A percentile compares a stretch with the other conserved stretches of the same genome.
Conservation (phyloP, 2,113 vertebrate species). For the Dunckerocampus dactyliophorus region DNA sequence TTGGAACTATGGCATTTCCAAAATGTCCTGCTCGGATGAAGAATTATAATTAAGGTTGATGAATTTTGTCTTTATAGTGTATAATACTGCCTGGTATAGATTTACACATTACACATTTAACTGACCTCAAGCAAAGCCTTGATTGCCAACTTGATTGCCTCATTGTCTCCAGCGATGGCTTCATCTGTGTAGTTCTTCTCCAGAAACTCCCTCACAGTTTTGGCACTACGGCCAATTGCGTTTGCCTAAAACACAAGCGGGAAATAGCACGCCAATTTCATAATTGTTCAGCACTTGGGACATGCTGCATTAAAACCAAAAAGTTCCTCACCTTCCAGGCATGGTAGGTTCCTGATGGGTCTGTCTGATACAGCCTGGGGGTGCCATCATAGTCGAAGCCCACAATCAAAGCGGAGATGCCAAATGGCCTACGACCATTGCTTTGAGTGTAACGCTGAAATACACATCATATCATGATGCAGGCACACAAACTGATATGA, state of each 20-base stretch:
- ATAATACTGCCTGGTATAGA: neutral
- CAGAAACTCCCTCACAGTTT: slow-evolving; percentile 80
- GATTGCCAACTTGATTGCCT: slow-evolving; percentile 77
- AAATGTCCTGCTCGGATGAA: no score
- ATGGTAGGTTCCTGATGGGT: slow-evolving; percentile 81
- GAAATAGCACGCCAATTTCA: no score
- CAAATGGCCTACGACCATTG: slow-evolving; percentile 80
- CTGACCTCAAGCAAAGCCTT: slow-evolving; percentile 82
- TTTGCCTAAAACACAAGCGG: slow-evolving; percentile 66
- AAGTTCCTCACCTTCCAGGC: slow-evolving; percentile 78
- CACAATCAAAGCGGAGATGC: slow-evolving; percentile 80
- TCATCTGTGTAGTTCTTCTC: slow-evolving; percentile 81
- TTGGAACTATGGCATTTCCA: no score
- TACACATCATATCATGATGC: neutral
- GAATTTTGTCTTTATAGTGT: no score
- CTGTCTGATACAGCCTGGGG: slow-evolving; percentile 79
- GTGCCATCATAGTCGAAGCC: slow-evolving; percentile 80
- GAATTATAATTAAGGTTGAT: no score
- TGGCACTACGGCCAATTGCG: slow-evolving; percentile 78
- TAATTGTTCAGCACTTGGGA: neutral
- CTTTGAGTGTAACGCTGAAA: slow-evolving; percentile 78
- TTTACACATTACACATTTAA: neutral
- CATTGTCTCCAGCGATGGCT: slow-evolving; percentile 74
- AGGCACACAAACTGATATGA: no score
- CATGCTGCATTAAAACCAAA: neutral